A percentile compares a stretch with the other conserved stretches of the same genome.
Evolutionary conservation across 2,113 vertebrate species (phyloP).

Genomic region (Pogonocichla stellata): DNA sequence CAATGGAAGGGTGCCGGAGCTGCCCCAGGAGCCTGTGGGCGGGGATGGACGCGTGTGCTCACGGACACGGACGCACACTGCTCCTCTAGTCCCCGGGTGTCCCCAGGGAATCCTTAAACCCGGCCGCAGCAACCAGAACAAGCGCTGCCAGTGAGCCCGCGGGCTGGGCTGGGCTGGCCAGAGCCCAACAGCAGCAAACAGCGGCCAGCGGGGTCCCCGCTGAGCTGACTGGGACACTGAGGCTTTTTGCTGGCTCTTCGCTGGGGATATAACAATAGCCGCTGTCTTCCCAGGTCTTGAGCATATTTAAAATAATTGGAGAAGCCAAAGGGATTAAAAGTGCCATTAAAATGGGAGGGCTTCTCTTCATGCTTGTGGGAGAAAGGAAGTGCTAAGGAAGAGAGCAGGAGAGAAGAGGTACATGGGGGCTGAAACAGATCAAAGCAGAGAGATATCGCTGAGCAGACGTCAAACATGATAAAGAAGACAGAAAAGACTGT

Average conservation of each 20-base stretch:
- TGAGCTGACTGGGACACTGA: not conserved
- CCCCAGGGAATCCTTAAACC: not conserved
- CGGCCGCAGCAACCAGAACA: not conserved
- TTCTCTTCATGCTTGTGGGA: not conserved
- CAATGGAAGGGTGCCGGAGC: not conserved
- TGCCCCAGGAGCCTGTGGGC: not conserved
- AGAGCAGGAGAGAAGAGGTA: not conserved
- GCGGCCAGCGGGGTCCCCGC: fast-evolving
- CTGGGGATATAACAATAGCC: not conserved
- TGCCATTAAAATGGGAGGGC: not conserved
- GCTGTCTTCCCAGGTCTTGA: not conserved
- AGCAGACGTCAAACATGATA: not conserved
- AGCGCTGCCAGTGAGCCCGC: not conserved
- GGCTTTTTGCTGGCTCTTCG: not conserved
- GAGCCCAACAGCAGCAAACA: conserved; percentile 17
- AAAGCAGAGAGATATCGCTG: not conserved
- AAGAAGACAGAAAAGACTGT: not conserved
- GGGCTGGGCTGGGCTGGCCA: not conserved
- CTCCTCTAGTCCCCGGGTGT: not conserved
- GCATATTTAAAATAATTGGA: not conserved
- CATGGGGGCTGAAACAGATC: not conserved
- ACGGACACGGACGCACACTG: not conserved
- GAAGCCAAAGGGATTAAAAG: not conserved
- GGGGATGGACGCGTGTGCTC: not conserved
- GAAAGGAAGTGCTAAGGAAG: not conserved